Conservation (phyloP, 2,797 vertebrate species). For the Bryconaethiops microstoma region DNA sequence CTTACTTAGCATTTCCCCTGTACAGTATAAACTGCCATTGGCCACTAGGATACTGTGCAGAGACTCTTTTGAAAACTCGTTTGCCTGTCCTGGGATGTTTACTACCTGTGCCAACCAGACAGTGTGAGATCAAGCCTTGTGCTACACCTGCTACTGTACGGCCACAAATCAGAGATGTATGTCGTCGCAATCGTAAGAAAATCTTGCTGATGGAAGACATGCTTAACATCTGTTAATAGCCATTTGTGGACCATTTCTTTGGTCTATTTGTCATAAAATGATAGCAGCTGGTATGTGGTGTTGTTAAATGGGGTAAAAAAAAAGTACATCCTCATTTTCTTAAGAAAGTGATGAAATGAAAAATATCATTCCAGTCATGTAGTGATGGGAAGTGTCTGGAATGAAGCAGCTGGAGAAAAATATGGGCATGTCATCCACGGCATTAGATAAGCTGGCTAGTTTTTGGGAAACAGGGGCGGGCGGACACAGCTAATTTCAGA, state of each 20-base stretch:
- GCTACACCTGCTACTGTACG: background rate
- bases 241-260: background rate
- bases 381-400: background rate
- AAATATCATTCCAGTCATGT: background rate
- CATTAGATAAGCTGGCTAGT: constrained; percentile 4
- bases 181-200: background rate
- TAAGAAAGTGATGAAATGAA: background rate
- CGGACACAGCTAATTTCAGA: constrained; percentile 1
- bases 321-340: background rate
- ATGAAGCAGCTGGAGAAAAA: background rate
- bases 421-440: background rate
- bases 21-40: constrained; percentile 36
- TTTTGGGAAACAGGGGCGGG: background rate
- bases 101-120: background rate
- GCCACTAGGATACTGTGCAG: constrained; percentile 25
- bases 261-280: background rate
- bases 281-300: background rate
- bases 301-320: background rate
- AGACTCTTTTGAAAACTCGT: background rate
- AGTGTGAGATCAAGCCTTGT: background rate
- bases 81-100: constrained; percentile 1
- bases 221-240: background rate
- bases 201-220: background rate
- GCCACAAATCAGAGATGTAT: background rate
- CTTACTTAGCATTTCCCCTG: constrained; percentile 1